Evolutionary conservation across 2,797 vertebrate genomes (phyloP).

Genomic region (Spinibarbus caldwelli): DNA sequence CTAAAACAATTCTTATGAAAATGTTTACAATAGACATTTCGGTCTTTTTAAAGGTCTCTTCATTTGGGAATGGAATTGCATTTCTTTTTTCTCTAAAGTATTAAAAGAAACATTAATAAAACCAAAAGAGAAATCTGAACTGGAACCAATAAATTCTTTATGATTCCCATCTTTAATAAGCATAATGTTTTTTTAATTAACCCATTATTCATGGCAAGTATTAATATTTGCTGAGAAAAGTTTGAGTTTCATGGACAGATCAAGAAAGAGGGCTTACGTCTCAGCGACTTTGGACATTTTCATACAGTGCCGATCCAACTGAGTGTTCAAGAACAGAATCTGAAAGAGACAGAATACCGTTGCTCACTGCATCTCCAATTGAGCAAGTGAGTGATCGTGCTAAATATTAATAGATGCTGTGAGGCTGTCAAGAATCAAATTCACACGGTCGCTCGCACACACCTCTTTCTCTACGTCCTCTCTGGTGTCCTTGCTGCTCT

Average conservation of each 20-base stretch:
- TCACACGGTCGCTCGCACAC: slow-evolving; percentile 2
- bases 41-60: background rate
- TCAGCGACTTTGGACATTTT: slow-evolving; percentile 99
- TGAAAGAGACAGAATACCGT: slow-evolving; percentile 67
- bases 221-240: background rate
- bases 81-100: background rate
- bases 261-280: slow-evolving; percentile 79
- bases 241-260: background rate
- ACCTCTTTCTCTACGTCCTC: slow-evolving; percentile 96
- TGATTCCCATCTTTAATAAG: background rate
- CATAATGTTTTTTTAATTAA: background rate
- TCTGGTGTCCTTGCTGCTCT: slow-evolving; percentile 89
- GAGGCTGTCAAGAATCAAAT: slow-evolving; percentile 7
- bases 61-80: background rate
- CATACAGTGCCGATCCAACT: slow-evolving; percentile 97
- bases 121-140: background rate
- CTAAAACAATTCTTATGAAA: background rate
- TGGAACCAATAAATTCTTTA: background rate
- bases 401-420: slow-evolving; percentile 16
- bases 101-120: background rate
- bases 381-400: background rate
- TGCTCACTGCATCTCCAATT: background rate
- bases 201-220: background rate
- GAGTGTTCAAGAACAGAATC: slow-evolving; percentile 93
- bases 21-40: background rate